Evolutionary conservation across 1,140 invertebrate genomes (phyloP).

Genomic region (Eriosoma lanigerum): DNA sequence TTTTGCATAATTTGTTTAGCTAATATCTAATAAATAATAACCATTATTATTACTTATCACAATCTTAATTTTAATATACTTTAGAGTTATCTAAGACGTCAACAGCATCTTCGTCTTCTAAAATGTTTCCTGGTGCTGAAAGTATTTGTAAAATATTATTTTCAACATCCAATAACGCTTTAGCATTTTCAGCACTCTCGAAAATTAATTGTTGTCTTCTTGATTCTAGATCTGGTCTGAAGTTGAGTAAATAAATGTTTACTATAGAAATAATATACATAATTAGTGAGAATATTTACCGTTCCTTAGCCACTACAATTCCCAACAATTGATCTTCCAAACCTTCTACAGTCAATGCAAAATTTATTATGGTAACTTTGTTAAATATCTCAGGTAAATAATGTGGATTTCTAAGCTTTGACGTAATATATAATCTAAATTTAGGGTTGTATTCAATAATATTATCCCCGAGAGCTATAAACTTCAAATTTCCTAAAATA

Average conservation of each 20-base stretch:
- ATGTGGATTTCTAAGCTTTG: conserved; percentile 86
- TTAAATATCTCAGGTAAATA: conserved; percentile 87
- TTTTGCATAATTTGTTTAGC: conserved; percentile 80
- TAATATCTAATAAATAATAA: conserved; percentile 58
- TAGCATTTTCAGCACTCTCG: conserved; percentile 81
- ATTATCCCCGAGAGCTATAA: conserved; percentile 84
- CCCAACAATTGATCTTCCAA: conserved; percentile 90
- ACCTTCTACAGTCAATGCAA: conserved; percentile 86
- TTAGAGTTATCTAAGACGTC: conserved; percentile 86
- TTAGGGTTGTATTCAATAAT: conserved; percentile 75
- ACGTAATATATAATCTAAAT: conserved; percentile 87
- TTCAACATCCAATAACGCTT: conserved; percentile 78
- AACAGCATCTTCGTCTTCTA: conserved; percentile 90
- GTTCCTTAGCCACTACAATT: conserved; percentile 52
- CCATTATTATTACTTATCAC: background rate
- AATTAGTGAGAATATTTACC: background rate
- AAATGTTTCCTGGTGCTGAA: conserved; percentile 81
- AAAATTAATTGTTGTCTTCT: conserved; percentile 81
- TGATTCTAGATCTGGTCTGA: conserved; percentile 81
- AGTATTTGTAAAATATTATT: conserved; percentile 87
- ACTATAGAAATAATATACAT: background rate
- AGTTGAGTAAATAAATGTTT: background rate
- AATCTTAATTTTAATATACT: conserved; percentile 57
- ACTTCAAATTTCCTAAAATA: conserved; percentile 56
- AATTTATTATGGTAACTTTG: conserved; percentile 90